Conservation (phyloP, 2,797 vertebrate genomes). For the Saxicola maurus region DNA sequence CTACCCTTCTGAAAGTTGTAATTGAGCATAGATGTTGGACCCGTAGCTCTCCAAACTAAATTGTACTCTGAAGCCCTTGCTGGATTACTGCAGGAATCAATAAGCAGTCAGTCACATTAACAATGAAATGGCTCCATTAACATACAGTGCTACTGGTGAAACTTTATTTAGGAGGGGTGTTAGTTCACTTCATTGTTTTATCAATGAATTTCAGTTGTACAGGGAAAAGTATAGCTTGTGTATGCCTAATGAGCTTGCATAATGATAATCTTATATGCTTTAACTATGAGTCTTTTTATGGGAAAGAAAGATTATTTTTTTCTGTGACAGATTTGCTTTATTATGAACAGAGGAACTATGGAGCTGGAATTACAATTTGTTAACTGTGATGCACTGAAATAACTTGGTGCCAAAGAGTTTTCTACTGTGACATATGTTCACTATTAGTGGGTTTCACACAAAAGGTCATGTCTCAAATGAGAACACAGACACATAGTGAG, state of each 20-base stretch:
- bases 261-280: constrained; percentile 59
- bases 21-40: constrained; percentile 86
- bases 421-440: constrained; percentile 27
- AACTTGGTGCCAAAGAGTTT: constrained; percentile 48
- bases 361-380: constrained; percentile 59
- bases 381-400: constrained; percentile 51
- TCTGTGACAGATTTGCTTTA: constrained; percentile 54
- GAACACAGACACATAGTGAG: neutral
- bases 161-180: constrained; percentile 83
- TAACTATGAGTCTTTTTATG: constrained; percentile 52
- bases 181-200: constrained; percentile 79
- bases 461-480: constrained; percentile 16
- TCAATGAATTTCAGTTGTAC: constrained; percentile 75
- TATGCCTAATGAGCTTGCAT: constrained; percentile 68
- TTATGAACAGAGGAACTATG: constrained; percentile 62
- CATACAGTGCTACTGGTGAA: constrained; percentile 77
- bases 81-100: constrained; percentile 81
- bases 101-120: constrained; percentile 86
- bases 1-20: constrained; percentile 86
- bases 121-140: constrained; percentile 91
- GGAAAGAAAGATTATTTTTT: constrained; percentile 1
- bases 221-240: constrained; percentile 72
- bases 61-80: constrained; percentile 78
- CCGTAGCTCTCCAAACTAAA: constrained; percentile 78
- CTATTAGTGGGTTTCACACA: constrained; percentile 34